Evolutionary conservation across 2,113 vertebrate genomes (phyloP).

Genomic region (western clawed frog (Xenopus tropicalis)): UCB_Xtro_10.0 CM004445.2:78100501-78101000

Average conservation of each 20-base stretch:
- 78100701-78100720: not conserved
- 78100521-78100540: no score
- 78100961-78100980: slow-evolving; percentile 35
- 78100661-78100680: no score
- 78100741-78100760: not conserved
- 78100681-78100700: no score
- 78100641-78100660: no score
- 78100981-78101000: slow-evolving; percentile 22
- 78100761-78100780: slow-evolving; percentile 25
- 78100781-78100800: slow-evolving; percentile 52
- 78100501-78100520: no score
- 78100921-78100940: slow-evolving; percentile 44
- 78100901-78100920: slow-evolving; percentile 39
- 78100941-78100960: slow-evolving; percentile 44
- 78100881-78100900: slow-evolving; percentile 52
- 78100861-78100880: slow-evolving; percentile 46
- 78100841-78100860: slow-evolving; percentile 56
- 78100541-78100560: no score
- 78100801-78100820: slow-evolving; percentile 55
- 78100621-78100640: no score
- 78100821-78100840: slow-evolving; percentile 53
- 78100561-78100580: no score
- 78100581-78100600: no score
- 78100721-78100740: not conserved
- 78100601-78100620: no score